Conservation (phyloP, 2,113 vertebrate species). For the Centropus unirufus region DNA sequence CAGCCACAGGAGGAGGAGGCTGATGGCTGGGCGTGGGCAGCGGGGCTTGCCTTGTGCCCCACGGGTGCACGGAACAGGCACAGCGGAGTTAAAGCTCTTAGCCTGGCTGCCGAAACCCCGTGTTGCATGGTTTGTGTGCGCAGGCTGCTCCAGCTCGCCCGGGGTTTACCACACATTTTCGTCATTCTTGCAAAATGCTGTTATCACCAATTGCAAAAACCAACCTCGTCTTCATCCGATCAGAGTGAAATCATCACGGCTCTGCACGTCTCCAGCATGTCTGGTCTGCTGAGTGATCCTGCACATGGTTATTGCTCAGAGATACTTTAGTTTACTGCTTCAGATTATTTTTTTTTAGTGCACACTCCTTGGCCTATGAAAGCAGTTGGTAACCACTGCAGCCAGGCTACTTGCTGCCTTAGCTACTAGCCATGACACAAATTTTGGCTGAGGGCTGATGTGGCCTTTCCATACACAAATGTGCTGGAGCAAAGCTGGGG, state of each 20-base stretch:
- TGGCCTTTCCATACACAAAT: fast-evolving
- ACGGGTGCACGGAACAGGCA: not conserved
- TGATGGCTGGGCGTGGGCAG: fast-evolving
- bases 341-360: not conserved
- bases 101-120: not conserved
- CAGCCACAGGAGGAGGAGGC: not conserved
- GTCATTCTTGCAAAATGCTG: slow-evolving; percentile 43
- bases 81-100: not conserved
- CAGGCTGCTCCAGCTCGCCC: not conserved
- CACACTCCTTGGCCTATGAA: not conserved
- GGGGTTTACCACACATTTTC: slow-evolving; percentile 43
- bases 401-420: not conserved
- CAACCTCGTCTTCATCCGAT: slow-evolving; percentile 26
- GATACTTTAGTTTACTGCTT: not conserved
- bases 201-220: slow-evolving; percentile 40
- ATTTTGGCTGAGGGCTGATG: not conserved
- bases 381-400: not conserved
- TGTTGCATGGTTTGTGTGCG: not conserved
- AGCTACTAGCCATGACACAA: not conserved
- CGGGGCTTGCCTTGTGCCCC: not conserved
- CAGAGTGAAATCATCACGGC: not conserved
- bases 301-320: not conserved
- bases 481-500: not conserved
- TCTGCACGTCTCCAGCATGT: not conserved
- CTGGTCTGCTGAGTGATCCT: not conserved